Evolutionary conservation across 1,140 invertebrate genomes (phyloP).

Genomic region (Asobara japonica): DNA sequence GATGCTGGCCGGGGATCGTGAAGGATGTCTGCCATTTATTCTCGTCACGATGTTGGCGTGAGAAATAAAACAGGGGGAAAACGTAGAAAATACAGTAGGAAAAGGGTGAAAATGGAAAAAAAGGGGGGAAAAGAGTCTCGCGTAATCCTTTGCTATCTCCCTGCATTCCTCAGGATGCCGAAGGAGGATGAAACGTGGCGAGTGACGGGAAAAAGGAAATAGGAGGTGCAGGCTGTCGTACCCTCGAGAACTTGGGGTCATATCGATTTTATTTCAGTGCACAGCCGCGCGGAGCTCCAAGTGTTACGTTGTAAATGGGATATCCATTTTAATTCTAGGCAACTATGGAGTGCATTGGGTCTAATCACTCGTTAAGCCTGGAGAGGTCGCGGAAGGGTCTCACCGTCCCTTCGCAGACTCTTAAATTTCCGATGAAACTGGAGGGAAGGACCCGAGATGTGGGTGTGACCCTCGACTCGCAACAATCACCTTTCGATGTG

Average conservation of each 20-base stretch:
- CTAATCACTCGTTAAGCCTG: no score
- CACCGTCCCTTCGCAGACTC: no score
- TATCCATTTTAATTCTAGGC: no score
- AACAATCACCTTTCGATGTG: no score
- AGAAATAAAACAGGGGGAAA: slow-evolving; percentile 29
- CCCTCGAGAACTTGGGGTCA: slow-evolving; percentile 44
- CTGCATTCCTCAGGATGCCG: slow-evolving; percentile 53
- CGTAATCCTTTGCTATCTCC: slow-evolving; percentile 60
- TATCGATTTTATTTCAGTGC: slow-evolving; percentile 64
- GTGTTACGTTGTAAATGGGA: no score
- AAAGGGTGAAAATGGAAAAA: slow-evolving; percentile 28
- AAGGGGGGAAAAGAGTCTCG: slow-evolving; percentile 35
- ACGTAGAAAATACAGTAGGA: background rate
- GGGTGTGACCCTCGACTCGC: no score
- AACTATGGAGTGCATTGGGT: no score
- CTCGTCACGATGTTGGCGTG: slow-evolving; percentile 55
- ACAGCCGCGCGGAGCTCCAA: no score
- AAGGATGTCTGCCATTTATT: slow-evolving; percentile 58
- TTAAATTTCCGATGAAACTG: no score
- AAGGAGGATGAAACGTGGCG: slow-evolving; percentile 42
- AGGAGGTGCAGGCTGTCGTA: background rate
- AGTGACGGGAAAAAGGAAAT: slow-evolving; percentile 5
- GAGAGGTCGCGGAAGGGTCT: no score
- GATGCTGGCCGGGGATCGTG: slow-evolving; percentile 28
- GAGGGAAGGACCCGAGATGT: no score